These are phyloP conservation scores for Acrocera orbiculus DNA, from an alignment of 2,888 invertebrate species.

Conservation along the genomic window DNA sequence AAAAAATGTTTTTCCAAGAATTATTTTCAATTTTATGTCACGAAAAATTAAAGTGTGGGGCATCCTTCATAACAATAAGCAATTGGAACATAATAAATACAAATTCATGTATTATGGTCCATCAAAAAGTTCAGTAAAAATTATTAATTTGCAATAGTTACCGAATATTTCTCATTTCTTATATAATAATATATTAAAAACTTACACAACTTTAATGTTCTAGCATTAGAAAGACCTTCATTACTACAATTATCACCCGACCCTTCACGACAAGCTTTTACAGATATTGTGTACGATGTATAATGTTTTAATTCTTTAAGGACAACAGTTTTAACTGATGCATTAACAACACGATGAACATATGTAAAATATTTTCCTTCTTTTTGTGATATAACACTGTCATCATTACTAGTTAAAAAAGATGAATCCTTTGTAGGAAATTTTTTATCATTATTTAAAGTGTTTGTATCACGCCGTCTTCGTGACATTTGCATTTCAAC, in stretches of 20 bases:
- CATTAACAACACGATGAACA: constrained; percentile 17
- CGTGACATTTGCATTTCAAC: constrained; percentile 1
- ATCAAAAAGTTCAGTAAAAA: too few relatives aligned
- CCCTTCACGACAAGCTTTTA: constrained; percentile 58
- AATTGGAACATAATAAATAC: too few relatives aligned
- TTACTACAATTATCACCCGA: constrained; percentile 34
- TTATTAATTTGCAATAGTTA: too few relatives aligned
- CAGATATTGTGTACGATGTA: constrained; percentile 54
- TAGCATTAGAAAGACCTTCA: constrained; percentile 30
- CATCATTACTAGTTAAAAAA: not conserved
- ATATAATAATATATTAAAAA: not conserved
- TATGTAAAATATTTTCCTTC: constrained; percentile 14
- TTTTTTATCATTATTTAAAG: not conserved
- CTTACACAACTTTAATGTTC: constrained; percentile 23
- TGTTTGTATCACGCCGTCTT: not conserved
- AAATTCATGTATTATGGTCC: too few relatives aligned
- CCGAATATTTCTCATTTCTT: not conserved
- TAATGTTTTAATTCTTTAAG: constrained; percentile 55
- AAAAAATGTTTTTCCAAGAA: too few relatives aligned
- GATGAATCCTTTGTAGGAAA: constrained; percentile 1
- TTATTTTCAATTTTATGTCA: too few relatives aligned
- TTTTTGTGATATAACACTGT: constrained; percentile 2
- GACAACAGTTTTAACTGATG: constrained; percentile 31
- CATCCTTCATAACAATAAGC: too few relatives aligned
- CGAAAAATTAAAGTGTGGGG: too few relatives aligned